Percentiles rank a stretch among this genome's conserved stretches.
Evolutionary conservation across 2,797 vertebrate genomes (phyloP).

Genomic region (Aplochiton taeniatus): DNA sequence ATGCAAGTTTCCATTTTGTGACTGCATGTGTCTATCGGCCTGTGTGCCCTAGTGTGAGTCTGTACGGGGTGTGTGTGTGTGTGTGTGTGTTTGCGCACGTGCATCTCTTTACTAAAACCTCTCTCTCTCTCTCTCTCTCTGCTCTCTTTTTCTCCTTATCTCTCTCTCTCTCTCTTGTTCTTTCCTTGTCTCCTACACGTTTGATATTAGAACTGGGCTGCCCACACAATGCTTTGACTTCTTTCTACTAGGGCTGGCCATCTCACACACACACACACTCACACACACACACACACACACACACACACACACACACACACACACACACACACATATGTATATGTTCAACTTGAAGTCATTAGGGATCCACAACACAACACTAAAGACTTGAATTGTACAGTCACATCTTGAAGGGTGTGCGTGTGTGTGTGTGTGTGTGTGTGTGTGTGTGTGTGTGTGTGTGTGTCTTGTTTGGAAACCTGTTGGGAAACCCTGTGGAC

Average conservation of each 20-base stretch:
- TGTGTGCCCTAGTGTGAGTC: constrained; percentile 15
- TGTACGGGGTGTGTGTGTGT: constrained; percentile 8
- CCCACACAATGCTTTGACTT: too few relatives aligned
- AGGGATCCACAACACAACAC: constrained; percentile 27
- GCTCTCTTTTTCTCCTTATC: neutral
- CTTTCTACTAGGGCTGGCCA: too few relatives aligned
- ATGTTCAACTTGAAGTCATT: constrained; percentile 32
- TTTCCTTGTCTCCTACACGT: neutral
- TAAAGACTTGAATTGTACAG: constrained; percentile 11
- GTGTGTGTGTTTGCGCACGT: constrained; percentile 34
- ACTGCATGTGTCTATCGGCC: constrained; percentile 15
- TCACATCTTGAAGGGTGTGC: neutral
- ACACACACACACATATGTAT: neutral
- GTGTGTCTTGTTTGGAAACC: too few relatives aligned
- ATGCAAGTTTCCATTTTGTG: constrained; percentile 2
- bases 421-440: constrained; percentile 8
- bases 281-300: constrained; percentile 2
- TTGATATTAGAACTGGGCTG: too few relatives aligned
- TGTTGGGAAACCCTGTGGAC: too few relatives aligned
- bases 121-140: constrained; percentile 3
- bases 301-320: too few relatives aligned
- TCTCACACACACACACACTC: neutral
- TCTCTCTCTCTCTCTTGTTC: constrained; percentile 19
- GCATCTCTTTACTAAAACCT: too few relatives aligned
- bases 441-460: constrained; percentile 1